Base-by-base conservation (phyloP, 2,113 vertebrate species). In the Desmodus rotundus region DNA sequence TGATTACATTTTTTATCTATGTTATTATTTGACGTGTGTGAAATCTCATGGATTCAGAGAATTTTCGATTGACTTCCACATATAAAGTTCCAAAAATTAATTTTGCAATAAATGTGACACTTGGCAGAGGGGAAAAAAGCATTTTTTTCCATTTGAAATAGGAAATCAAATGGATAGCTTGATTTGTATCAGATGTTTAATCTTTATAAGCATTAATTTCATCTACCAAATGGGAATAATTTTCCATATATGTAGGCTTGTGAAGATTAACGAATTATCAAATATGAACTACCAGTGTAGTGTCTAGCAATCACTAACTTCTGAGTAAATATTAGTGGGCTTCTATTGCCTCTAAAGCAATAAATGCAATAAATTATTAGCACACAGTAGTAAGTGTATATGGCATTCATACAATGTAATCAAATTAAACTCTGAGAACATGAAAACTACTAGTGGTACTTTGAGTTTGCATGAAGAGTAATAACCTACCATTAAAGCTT, bases 81-180 rank as follows among this genome's bases (percentile, higher is more conserved):
- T 50, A 50, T 50, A 84, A 78, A 47, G 17, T 76, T 87, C 17
- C 45, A 33, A 56, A 90, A 92, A 36, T 72, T 76, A 91, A 78
- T 95, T 96, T 94, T 84, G 26, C 38, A 87, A 24, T 88, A 28
- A 67, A 81, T 82, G 6, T 92, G 78, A 68, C 14, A 31, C 3
- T 45, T 65, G 15, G 87, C 38, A 87, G 28, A 31, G 13, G n/a
- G 24, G 9, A 41, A 28, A 61, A 58, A 85, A 47, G 0, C 16
- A 1, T 90, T 41, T 92, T 92, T 87, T 82, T n/a, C 52, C 84
- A 12, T 85, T 93, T 94, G 54, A 77, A 95, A 83, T 94, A 41
- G 31, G n/a, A 85, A 94, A 31, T 77, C 36, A 85, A 41, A 43
- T 82, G 3, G 24, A 61, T 76, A 91, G 83, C 74, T 93, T 89